A percentile compares a stretch with the other conserved stretches of the same genome.
Conservation (phyloP, 2,113 vertebrate species). For the Reinhardtius hippoglossoides region DNA sequence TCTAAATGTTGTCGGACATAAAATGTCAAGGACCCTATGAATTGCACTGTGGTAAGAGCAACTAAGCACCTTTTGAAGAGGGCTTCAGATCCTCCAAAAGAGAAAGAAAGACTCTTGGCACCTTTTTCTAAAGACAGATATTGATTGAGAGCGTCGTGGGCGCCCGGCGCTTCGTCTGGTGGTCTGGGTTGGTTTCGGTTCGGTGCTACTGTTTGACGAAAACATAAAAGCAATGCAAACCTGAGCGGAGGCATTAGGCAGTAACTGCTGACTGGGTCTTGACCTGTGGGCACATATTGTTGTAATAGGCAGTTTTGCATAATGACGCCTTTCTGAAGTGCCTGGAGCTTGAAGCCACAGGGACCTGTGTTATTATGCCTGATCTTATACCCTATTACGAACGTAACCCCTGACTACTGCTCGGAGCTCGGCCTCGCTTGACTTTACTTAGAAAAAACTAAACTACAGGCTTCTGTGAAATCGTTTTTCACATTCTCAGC, state of each 20-base stretch:
- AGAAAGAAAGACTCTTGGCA: conserved; percentile 50
- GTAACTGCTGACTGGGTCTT: conserved; percentile 67
- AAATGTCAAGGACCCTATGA: conserved; percentile 62
- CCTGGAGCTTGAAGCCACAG: conserved; percentile 70
- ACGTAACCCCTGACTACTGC: conserved; percentile 44
- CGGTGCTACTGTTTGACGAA: conserved; percentile 59
- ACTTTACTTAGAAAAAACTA: conserved; percentile 27
- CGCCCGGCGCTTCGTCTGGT: background rate
- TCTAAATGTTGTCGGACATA: conserved; percentile 70
- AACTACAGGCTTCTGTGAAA: conserved; percentile 1
- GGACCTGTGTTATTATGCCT: conserved; percentile 61
- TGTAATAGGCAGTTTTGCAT: conserved; percentile 57
- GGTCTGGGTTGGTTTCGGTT: conserved; percentile 26
- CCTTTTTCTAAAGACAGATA: conserved; percentile 54
- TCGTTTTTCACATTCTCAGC: conserved; percentile 5
- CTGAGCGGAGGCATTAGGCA: conserved; percentile 43
- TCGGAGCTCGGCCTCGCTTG: conserved; percentile 37
- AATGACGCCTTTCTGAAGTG: conserved; percentile 75
- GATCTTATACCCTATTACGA: conserved; percentile 39
- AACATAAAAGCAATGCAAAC: conserved; percentile 55
- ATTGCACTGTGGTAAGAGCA: conserved; percentile 79
- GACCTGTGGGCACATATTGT: conserved; percentile 44
- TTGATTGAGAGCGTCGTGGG: conserved; percentile 20
- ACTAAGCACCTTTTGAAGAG: conserved; percentile 70
- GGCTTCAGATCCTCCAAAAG: conserved; percentile 47